Base-by-base conservation (phyloP, 2,888 invertebrate species). In the Eupithecia pulchellata region DNA sequence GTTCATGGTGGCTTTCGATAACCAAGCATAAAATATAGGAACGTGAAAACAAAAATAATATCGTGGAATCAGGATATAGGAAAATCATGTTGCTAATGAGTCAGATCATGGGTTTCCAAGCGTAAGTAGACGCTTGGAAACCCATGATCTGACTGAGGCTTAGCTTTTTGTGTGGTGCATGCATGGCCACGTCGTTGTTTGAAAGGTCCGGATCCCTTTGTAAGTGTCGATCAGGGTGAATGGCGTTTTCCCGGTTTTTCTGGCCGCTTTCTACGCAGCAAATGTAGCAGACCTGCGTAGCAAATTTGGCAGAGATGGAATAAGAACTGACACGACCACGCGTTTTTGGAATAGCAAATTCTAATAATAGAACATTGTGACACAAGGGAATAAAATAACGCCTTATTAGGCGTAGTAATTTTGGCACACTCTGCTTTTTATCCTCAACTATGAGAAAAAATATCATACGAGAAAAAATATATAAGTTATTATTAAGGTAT, bases 221-320 rank as follows among this genome's bases (percentile, higher is more conserved):
- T 75, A 74, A 74, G 39, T 68, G 68, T 71, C 75, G 69, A 69
- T 74, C 68, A 71, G 65, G 66, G 68, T 72, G 72, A 70, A 72
- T 52, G 63, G 27, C 60, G n/a, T 25, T 20, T 72, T 69, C 52
- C 64, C n/a, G 47, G 68, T 68, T 75, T 73, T 75, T 75, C 68
- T 69, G 64, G 42, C 39, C 67, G 4, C 36, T 63, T 71, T 66
- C 55, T 62, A 70, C n/a, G n/a, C n/a, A n/a, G n/a, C n/a, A n/a
- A n/a, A n/a, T n/a, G n/a, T n/a, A n/a, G n/a, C n/a, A n/a, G n/a
- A n/a, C n/a, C n/a, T 47, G 20, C 61, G 63, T 52, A 52, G 57
- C 42, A 62, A 57, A 70, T 32, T 29, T 11, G 25, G 25, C 61
- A 32, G 34, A 25, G 32, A 60, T 32, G 61, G 25, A 57, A 47